Evolutionary conservation across 2,888 invertebrate species (phyloP).

Genomic region (Noctua janthina): DNA sequence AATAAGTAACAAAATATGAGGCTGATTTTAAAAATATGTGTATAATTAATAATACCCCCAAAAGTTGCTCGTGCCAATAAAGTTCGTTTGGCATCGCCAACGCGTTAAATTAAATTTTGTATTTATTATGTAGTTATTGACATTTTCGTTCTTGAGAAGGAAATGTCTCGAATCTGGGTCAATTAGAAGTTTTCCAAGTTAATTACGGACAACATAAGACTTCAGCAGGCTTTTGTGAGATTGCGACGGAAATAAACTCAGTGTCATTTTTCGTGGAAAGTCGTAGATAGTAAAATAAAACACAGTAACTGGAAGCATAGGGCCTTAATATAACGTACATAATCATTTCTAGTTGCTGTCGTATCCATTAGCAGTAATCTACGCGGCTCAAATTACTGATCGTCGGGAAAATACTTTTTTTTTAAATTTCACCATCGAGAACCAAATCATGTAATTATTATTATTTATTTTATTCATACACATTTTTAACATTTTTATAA

Average conservation of each 20-base stretch:
- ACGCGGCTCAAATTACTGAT: slow-evolving; percentile 24
- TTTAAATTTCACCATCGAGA: neutral
- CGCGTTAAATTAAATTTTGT: slow-evolving; percentile 13
- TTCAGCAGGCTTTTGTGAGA: slow-evolving; percentile 16
- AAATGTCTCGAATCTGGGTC: slow-evolving; percentile 25
- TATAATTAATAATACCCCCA: neutral
- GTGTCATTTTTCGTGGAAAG: slow-evolving; percentile 7
- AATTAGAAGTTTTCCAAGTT: slow-evolving; percentile 43
- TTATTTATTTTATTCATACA: neutral
- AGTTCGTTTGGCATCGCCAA: slow-evolving; percentile 21
- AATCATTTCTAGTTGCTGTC: slow-evolving; percentile 1
- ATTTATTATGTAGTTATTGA: slow-evolving; percentile 23
- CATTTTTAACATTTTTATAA: no score
- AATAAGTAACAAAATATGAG: neutral
- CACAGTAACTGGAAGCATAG: slow-evolving; percentile 9
- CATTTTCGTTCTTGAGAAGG: slow-evolving; percentile 31
- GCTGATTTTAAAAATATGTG: neutral
- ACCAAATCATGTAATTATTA: neutral
- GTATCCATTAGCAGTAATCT: slow-evolving; percentile 16
- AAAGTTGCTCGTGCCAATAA: slow-evolving; percentile 21
- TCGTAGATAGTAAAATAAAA: slow-evolving; percentile 31
- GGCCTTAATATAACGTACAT: slow-evolving; percentile 23
- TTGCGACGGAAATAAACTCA: slow-evolving; percentile 23
- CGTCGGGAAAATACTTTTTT: neutral
- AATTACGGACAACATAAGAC: slow-evolving; percentile 22